phyloP scores from a whole-genome alignment of 2,797 vertebrate species.

The Momotus momota region DNA sequence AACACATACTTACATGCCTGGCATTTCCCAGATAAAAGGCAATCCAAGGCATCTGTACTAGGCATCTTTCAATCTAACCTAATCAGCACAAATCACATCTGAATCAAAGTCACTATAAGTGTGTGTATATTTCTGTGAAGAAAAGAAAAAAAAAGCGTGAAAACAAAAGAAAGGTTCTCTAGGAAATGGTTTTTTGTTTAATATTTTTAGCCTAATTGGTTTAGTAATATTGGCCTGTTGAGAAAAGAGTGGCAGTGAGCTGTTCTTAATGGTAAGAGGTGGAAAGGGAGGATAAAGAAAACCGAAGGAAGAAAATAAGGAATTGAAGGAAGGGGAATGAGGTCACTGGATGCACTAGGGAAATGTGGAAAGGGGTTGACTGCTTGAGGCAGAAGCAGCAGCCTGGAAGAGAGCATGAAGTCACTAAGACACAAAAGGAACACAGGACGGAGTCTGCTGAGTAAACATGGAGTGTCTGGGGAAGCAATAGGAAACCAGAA shows the following conservation, averaged over 20 bases:
- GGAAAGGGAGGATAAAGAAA: background rate
- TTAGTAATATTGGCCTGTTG: background rate
- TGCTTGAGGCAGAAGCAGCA: background rate
- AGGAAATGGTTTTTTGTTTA: background rate
- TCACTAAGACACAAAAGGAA: background rate
- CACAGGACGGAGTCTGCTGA: background rate
- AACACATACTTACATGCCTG: background rate
- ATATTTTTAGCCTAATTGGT: background rate
- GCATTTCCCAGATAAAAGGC: slow-evolving; percentile 30
- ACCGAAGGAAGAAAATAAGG: background rate
- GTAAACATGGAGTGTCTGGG: background rate
- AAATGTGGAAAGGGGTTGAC: background rate
- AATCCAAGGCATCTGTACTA: background rate
- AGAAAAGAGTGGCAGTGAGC: background rate
- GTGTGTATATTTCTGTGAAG: background rate
- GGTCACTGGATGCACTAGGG: background rate
- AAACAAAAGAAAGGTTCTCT: background rate
- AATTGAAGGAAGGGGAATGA: background rate
- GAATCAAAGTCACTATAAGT: background rate
- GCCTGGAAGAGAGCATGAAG: background rate
- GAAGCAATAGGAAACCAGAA: background rate
- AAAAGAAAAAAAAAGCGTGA: rapidly evolving
- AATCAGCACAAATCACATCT: background rate
- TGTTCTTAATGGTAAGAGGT: background rate
- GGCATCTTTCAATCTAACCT: background rate